Base-by-base conservation (phyloP, 2,113 vertebrate species). In the Dissostichus mawsoni region DNA sequence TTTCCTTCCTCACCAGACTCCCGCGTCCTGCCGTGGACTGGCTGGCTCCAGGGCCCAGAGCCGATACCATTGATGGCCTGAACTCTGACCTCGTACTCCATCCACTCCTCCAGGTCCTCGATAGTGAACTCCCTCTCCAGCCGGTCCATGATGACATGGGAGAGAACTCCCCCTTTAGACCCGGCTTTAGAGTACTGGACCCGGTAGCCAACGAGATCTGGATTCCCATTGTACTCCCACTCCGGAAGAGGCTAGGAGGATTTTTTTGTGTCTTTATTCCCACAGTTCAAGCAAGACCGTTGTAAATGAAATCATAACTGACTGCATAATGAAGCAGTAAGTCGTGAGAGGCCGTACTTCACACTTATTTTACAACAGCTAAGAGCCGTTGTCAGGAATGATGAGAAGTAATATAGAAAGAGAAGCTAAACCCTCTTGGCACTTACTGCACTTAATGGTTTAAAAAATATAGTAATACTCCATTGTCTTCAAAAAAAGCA, bases 101-200 rank as follows among this genome's bases (percentile, higher is more conserved):
- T 97, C 98, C 98, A 99, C 91, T 99, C 98, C 92, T 99, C 97
- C 90, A 99, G 94, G 89, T 99, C 98, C 87, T 99, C 98, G 2
- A 99, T 96, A 68, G 97, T 99, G 92, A 96, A 97, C 20, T 98
- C 98, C 2, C 98, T 90, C 89, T 99, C 97, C 89, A 96, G 94
- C 0, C 98, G 96, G 94, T 99, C 97, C 0, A 93, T 95, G 79
- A 99, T 93, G 72, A 96, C 65, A 4, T 98, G 97, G 45, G 94
- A 92, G 3, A 94, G 94, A 0, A 94, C 93, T 69, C 95, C 96
- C 3, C 95, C 96, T 29, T 87, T 96, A 18, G 96, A 93, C 0
- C 97, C 95, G 0, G 93, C 93, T 58, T 96, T 95, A 3, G 82
- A 77, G 79, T 97, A 98, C 9, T 96, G 96, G 82, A 99, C 87